Conservation (phyloP, 2,113 vertebrate species). For the Gopherus evgoodei region DNA sequence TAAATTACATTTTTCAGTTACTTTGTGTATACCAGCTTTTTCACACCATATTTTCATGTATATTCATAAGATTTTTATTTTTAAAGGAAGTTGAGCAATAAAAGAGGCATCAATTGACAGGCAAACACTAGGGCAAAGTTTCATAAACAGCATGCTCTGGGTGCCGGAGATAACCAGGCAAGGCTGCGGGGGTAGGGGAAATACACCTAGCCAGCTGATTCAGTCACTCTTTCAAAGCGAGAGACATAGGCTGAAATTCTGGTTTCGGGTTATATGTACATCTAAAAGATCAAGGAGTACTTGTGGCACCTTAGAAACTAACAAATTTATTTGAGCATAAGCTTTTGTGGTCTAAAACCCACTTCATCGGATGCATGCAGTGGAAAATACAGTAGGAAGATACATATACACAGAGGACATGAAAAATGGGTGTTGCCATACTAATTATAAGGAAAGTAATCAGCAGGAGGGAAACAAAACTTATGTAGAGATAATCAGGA, state of each 20-base stretch:
- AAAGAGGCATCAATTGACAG: background rate
- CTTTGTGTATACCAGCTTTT: background rate
- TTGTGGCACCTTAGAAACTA: too few species aligned
- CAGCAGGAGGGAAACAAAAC: too few species aligned
- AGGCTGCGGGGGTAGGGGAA: background rate
- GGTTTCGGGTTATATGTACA: background rate
- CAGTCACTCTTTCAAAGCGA: background rate
- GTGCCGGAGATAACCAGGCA: fast-evolving
- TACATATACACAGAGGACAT: too few species aligned
- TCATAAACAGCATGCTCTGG: background rate
- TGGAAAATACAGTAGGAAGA: too few species aligned
- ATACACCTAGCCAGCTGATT: background rate
- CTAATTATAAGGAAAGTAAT: too few species aligned
- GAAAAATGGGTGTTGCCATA: too few species aligned
- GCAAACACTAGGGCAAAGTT: background rate
- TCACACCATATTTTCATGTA: background rate
- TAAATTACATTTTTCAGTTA: background rate
- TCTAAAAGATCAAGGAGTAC: background rate
- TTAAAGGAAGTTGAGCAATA: background rate
- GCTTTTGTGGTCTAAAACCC: too few species aligned
- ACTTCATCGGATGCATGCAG: too few species aligned
- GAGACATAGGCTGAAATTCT: background rate
- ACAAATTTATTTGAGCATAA: too few species aligned
- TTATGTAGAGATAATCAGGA: too few species aligned
- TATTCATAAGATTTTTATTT: background rate